Evolutionary conservation across 2,888 invertebrate genomes (phyloP), one percentile per base, ranked within the genome.

Genomic region (Odontocolon sp.): DNA sequence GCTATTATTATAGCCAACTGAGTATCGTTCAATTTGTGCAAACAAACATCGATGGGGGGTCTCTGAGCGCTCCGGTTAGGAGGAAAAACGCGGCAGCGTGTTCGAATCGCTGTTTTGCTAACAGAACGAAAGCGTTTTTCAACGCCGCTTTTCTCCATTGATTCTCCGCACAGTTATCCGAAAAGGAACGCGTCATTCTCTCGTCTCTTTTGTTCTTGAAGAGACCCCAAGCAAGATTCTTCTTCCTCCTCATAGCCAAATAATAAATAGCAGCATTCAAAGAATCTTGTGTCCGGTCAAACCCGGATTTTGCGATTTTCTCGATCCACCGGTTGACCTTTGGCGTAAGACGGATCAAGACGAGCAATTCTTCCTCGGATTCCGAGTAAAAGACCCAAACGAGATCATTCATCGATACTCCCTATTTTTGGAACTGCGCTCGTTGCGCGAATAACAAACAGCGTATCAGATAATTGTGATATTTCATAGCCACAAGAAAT

Each of bases 331-430:
- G 94, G 94, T 84, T 95, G 95, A 0, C 95, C 95, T 89, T 97
- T 97, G 0, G 95, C 94, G 83, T 96, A 97, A 0, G 96, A 96
- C 0, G 99, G 99, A 98, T 95, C 57, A 98, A 91, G 71, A 95
- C 95, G 9, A 99, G 91, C 67, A 99, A 92, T 89, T 99, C 99
- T 85, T 98, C 98, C 89, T 98, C 98, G 16, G 98, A 96, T 91
- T 99, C 99, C 0, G 99, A 99, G 91, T 99, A 99, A 91, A 97
- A 99, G 0, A 99, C 99, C 99, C 99, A 99, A 2, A 98, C 98
- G 16, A 99, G 93, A 91, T 98, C 97, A 83, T 98, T 96, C 6
- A 95, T 96, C 33, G 95, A 95, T 0, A 97, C 95, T 18, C 97
- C 98, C 80, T 95, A 95, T 64, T 95, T 95, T 86, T 98, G 97